Evolutionary conservation across 2,888 invertebrate genomes (phyloP).

Genomic region (Maniola hyperantus): DNA sequence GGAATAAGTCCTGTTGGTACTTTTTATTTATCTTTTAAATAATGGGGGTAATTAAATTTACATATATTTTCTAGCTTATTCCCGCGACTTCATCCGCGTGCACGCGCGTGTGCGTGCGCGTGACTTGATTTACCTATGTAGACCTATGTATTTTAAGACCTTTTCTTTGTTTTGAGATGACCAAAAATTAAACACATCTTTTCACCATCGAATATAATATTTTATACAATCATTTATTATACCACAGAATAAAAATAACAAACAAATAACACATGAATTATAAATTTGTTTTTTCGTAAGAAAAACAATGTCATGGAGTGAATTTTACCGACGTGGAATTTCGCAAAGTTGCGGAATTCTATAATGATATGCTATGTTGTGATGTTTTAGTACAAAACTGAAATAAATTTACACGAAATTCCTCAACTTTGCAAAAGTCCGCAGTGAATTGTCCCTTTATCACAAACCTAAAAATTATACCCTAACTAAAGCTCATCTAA

Average conservation of each 20-base stretch:
- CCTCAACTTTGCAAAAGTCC: not conserved
- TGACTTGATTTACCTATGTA: too few species aligned
- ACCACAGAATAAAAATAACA: slow-evolving; percentile 24
- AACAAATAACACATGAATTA: slow-evolving; percentile 20
- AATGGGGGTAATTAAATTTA: too few species aligned
- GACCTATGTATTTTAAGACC: too few species aligned
- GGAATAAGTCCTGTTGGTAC: not conserved
- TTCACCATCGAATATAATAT: slow-evolving; percentile 11
- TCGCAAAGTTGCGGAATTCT: slow-evolving; percentile 1
- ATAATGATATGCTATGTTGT: not conserved
- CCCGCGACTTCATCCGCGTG: too few species aligned
- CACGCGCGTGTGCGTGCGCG: too few species aligned
- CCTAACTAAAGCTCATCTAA: not conserved
- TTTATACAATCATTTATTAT: slow-evolving; percentile 12
- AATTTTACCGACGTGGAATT: slow-evolving; percentile 10
- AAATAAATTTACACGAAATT: not conserved
- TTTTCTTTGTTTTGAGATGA: not conserved
- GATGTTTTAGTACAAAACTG: not conserved
- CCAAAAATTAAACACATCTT: not conserved
- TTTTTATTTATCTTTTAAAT: too few species aligned
- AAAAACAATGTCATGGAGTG: slow-evolving; percentile 4
- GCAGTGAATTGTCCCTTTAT: not conserved
- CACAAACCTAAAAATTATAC: not conserved
- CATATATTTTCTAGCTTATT: too few species aligned
- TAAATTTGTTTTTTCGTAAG: slow-evolving; percentile 17